phyloP scores from a whole-genome alignment of 2,888 invertebrate species.

The Lysandra coridon region DNA sequence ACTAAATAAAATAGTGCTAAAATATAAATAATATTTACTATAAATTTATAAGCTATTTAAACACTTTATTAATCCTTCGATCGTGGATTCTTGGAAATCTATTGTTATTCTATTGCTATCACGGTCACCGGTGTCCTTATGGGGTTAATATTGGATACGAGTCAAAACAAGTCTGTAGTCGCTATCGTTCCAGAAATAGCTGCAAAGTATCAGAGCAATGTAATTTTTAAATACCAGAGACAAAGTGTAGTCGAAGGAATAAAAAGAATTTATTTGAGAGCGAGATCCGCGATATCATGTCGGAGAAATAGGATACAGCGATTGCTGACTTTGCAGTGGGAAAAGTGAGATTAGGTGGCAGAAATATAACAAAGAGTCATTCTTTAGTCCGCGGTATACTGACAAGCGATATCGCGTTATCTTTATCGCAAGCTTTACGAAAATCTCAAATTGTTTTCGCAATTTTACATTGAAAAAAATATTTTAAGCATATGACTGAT shows the following conservation, averaged over 20 bases:
- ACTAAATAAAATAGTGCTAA: too few species aligned
- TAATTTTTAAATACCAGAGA: background rate
- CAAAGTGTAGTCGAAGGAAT: background rate
- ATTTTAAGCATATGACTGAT: too few species aligned
- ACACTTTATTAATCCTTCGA: too few species aligned
- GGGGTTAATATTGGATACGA: too few species aligned
- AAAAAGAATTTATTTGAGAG: background rate
- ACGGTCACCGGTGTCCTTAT: too few species aligned
- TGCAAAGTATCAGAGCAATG: background rate
- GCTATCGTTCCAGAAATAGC: background rate
- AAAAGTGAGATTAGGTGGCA: background rate
- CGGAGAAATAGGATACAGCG: background rate
- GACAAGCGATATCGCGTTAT: background rate
- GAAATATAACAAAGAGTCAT: background rate
- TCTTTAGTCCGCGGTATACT: slow-evolving; percentile 4
- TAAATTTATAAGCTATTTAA: too few species aligned
- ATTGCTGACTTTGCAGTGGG: slow-evolving; percentile 18
- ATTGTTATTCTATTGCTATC: too few species aligned
- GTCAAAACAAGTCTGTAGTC: background rate
- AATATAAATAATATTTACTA: too few species aligned
- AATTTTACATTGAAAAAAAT: too few species aligned
- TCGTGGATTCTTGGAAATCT: too few species aligned
- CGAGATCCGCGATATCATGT: background rate
- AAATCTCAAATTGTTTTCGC: too few species aligned
- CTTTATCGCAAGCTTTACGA: background rate